phyloP scores from a whole-genome alignment of 1,140 invertebrate genomes.

The Drosophila subobscura region DNA sequence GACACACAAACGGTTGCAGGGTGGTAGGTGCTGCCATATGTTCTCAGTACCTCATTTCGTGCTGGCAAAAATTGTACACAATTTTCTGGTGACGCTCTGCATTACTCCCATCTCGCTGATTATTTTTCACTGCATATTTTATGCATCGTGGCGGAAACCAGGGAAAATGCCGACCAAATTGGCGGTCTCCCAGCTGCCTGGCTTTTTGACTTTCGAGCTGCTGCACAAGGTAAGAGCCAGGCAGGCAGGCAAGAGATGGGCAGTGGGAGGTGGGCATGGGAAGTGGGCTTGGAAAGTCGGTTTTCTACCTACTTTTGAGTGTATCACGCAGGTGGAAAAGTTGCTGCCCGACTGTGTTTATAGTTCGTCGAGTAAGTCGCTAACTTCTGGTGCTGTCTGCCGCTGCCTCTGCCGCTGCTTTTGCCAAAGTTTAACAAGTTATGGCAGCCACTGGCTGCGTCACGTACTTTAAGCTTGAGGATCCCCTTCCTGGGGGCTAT shows the following conservation, averaged over 20 bases:
- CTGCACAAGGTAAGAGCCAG: conserved; percentile 17
- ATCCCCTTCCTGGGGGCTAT: background rate
- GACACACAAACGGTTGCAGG: too few relatives aligned
- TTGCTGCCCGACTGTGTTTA: conserved; percentile 10
- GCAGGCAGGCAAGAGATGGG: conserved; percentile 16
- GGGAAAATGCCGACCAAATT: conserved; percentile 36
- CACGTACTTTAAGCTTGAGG: conserved; percentile 27
- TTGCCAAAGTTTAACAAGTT: conserved; percentile 35
- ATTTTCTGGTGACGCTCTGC: conserved; percentile 6
- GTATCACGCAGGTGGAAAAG: conserved; percentile 28
- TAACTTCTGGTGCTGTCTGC: conserved; percentile 34
- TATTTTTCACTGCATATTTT: conserved; percentile 44
- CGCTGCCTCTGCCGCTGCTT: conserved; percentile 17
- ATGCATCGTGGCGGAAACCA: conserved; percentile 27
- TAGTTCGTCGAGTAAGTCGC: conserved; percentile 5
- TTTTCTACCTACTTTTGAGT: background rate
- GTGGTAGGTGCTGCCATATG: background rate
- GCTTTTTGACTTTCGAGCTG: conserved; percentile 11
- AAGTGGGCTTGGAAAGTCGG: background rate
- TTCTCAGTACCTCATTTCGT: background rate
- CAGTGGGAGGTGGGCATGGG: background rate
- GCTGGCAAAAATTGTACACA: conserved; percentile 15
- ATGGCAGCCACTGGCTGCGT: conserved; percentile 14
- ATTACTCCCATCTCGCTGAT: conserved; percentile 21
- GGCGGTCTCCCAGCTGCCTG: conserved; percentile 14